Conservation (phyloP, 2,797 vertebrate species). For the Psittacula derbiana region DNA sequence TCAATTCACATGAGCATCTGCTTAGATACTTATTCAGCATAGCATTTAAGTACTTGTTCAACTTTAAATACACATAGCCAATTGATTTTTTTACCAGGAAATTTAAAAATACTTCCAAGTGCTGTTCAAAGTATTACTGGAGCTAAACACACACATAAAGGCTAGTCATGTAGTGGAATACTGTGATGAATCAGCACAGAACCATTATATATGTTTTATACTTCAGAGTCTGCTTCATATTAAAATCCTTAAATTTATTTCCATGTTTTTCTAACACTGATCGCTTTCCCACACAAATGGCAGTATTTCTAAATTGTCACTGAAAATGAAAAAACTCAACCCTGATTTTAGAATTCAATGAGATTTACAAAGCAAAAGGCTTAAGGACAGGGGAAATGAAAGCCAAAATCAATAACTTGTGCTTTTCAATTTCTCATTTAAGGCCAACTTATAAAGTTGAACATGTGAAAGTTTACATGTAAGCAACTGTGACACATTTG, state of each 20-base stretch:
- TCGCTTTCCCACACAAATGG: not conserved
- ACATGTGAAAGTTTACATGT: not conserved
- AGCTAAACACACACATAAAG: not conserved
- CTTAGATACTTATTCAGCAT: not conserved
- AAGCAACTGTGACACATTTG: slow-evolving; percentile 8
- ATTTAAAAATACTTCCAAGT: not conserved
- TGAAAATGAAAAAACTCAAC: not conserved
- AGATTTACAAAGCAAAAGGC: not conserved
- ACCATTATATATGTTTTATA: not conserved
- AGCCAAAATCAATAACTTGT: not conserved
- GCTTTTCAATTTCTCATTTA: slow-evolving; percentile 25
- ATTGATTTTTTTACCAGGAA: not conserved
- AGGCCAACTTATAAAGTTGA: slow-evolving; percentile 37
- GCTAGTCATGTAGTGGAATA: not conserved
- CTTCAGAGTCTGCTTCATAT: not conserved
- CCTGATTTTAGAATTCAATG: not conserved
- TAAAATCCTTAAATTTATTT: not conserved
- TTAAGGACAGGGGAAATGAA: not conserved
- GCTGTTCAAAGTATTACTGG: not conserved
- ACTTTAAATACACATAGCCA: not conserved
- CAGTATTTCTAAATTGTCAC: not conserved
- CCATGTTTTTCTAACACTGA: not conserved
- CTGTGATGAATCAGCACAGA: not conserved
- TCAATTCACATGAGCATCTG: not conserved
- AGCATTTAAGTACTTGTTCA: not conserved